phyloP scores from a whole-genome alignment of 2,797 vertebrate genomes.

The Lepidocolaptes lacrymiger region DNA sequence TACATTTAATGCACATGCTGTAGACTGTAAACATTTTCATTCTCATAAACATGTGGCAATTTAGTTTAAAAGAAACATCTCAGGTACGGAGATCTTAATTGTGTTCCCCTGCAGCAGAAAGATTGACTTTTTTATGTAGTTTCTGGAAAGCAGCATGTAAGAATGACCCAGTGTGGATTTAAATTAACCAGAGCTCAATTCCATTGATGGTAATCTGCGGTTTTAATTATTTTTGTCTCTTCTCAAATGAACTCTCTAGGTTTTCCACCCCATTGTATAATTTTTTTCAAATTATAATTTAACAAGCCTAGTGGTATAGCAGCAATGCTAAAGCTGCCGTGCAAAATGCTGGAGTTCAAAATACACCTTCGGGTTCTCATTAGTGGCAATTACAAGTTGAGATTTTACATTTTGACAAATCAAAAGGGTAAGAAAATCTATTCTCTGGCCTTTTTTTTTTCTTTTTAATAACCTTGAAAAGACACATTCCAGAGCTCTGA shows the following conservation, averaged over 20 bases:
- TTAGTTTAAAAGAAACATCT: slow-evolving; percentile 41
- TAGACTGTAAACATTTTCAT: slow-evolving; percentile 12
- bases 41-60: background rate
- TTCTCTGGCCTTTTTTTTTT: too few relatives aligned
- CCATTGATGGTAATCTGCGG: background rate
- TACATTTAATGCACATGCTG: background rate
- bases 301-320: background rate
- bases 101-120: background rate
- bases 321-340: background rate
- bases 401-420: background rate
- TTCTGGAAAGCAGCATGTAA: background rate
- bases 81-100: background rate
- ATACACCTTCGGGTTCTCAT: background rate
- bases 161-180: slow-evolving; percentile 14
- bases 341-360: background rate
- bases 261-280: background rate
- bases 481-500: background rate
- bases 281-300: slow-evolving; percentile 20
- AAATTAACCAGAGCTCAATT: slow-evolving; percentile 48
- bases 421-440: background rate
- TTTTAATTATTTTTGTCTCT: slow-evolving; percentile 46
- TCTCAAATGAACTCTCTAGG: background rate
- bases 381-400: background rate
- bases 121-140: background rate
- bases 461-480: background rate